Evolutionary conservation across 2,888 invertebrate species (phyloP), one percentile per base, ranked within the genome.

Genomic region (Rutpela maculata): DNA sequence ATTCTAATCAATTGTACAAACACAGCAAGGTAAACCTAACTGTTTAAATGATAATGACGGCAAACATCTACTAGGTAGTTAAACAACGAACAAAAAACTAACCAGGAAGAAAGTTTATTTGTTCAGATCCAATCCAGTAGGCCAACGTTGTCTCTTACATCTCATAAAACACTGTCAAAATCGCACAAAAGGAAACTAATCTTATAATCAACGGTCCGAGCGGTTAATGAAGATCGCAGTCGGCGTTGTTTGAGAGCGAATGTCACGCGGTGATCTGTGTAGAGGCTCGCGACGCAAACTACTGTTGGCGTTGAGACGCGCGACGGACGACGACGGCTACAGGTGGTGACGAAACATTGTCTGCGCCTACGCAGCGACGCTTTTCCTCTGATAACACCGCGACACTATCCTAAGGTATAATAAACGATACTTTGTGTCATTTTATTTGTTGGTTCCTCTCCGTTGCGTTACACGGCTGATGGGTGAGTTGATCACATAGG

Each of bases 281-380:
- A 11, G 11, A 68, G 26, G 26, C 68, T 68, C 68, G 68, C 68
- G 68, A 57, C 68, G 68, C 68, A 18, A 56, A 68, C 68, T 68
- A 57, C 68, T 68, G 68, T 31, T 26, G n/a, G 57, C 68, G 56
- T 68, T 68, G 56, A 56, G 68, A 68, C 68, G 68, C 68, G 31
- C 68, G 56, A 10, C 26, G 56, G 19, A 60, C 35, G 35, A 15
- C 68, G 57, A 31, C 68, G 31, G 68, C 68, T 31, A 68, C 68
- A 68, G 68, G 68, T 68, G 68, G 57, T 68, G 57, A 56, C 68
- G 68, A 31, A 68, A 68, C 68, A 68, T 17, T 11, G 56, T 22
- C n/a, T 68, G 68, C 68, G 68, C 56, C 68, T 56, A 68, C 56
- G 57, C 50, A 57, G 31, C 68, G 26, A 31, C 57, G 56, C 56